Conservation (phyloP, 2,888 invertebrate species). For the Alviniconcha strummeri region DNA sequence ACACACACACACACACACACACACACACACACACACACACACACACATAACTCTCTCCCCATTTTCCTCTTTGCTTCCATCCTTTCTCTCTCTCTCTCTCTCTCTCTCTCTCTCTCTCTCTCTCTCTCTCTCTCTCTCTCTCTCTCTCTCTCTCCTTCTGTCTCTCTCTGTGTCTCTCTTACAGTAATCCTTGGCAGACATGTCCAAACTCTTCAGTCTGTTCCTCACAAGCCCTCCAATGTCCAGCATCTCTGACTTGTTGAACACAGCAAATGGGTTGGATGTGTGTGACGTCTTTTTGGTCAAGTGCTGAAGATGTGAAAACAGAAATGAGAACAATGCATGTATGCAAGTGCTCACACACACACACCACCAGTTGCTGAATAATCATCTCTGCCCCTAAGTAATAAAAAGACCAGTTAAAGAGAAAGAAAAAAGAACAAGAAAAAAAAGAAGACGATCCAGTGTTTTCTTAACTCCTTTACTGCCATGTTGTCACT, state of each 20-base stretch:
- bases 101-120: too few species aligned
- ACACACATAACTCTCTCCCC: neutral
- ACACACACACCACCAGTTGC: neutral
- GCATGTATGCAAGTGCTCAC: neutral
- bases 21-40: neutral
- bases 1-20: too few species aligned
- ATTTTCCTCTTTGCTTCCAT: neutral
- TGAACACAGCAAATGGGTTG: constrained; percentile 38
- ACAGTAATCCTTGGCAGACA: constrained; percentile 91
- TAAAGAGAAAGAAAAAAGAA: neutral
- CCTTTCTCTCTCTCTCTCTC: neutral
- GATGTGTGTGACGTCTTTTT: neutral
- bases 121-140: neutral
- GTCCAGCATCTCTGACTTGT: constrained; percentile 89
- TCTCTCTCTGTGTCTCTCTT: constrained; percentile 38
- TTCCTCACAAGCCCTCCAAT: constrained; percentile 95
- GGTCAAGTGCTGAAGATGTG: neutral
- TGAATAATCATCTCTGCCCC: too few species aligned
- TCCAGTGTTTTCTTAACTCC: neutral
- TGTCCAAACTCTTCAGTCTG: constrained; percentile 93
- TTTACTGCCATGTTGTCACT: too few species aligned
- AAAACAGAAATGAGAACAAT: neutral
- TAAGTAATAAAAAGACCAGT: too few species aligned
- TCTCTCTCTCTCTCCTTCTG: too few species aligned
- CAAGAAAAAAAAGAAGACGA: neutral